phyloP scores from a whole-genome alignment of 1,140 invertebrate species.

The Nymphalis io region DNA sequence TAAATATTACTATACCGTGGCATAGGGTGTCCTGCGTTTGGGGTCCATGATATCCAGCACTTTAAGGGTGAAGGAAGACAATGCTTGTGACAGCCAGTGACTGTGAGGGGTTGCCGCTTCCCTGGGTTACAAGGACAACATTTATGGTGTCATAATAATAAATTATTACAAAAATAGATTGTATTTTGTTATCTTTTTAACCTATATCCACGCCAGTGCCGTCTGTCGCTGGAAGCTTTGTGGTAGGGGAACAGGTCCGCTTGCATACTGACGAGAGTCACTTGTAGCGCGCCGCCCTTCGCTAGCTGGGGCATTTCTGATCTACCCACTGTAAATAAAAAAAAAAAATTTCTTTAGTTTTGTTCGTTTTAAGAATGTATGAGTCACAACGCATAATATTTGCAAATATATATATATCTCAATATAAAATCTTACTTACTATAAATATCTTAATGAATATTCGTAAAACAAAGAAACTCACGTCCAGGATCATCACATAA shows the following conservation, averaged over 20 bases:
- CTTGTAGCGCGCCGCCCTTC: slow-evolving; percentile 96
- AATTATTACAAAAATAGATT: too few species aligned
- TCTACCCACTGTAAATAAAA: slow-evolving; percentile 84
- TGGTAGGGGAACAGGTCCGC: slow-evolving; percentile 99
- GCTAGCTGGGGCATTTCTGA: slow-evolving; percentile 91
- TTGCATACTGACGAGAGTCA: slow-evolving; percentile 93
- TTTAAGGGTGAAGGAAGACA: slow-evolving; percentile 85
- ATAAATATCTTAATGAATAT: too few species aligned
- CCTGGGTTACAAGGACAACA: slow-evolving; percentile 51
- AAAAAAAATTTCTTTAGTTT: slow-evolving; percentile 7
- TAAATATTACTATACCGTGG: slow-evolving; percentile 52
- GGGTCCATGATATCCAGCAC: slow-evolving; percentile 84
- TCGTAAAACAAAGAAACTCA: neutral
- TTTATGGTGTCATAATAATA: neutral
- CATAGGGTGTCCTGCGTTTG: slow-evolving; percentile 60
- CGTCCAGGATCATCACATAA: slow-evolving; percentile 97
- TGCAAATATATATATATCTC: too few species aligned
- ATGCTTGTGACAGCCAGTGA: slow-evolving; percentile 88
- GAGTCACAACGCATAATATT: too few species aligned
- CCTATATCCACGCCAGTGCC: slow-evolving; percentile 91
- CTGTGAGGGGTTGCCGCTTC: slow-evolving; percentile 85
- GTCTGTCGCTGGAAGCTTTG: slow-evolving; percentile 91
- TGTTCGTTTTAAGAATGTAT: too few species aligned
- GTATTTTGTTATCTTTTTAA: slow-evolving; percentile 36
- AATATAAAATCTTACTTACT: too few species aligned